These are phyloP conservation scores for Callocephalon fimbriatum DNA, from an alignment of 2,113 vertebrate genomes.

Conservation along the genomic window DNA sequence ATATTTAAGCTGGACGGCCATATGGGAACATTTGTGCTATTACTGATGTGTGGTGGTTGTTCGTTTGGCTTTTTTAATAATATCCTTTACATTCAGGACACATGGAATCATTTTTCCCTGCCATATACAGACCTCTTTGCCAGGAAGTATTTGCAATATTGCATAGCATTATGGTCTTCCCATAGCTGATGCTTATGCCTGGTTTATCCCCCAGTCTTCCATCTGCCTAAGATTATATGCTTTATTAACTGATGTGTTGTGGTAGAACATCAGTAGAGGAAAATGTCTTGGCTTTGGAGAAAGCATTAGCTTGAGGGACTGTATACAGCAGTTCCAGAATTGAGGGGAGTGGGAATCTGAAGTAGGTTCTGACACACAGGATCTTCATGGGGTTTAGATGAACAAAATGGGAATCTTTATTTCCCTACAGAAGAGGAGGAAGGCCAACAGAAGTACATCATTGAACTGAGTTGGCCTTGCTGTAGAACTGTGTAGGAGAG, in stretches of 20 bases:
- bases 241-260: neutral
- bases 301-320: neutral
- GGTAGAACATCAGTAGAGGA: neutral
- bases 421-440: neutral
- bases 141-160: neutral
- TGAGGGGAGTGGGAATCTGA: neutral
- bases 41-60: neutral
- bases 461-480: neutral
- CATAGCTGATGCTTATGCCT: neutral
- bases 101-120: neutral
- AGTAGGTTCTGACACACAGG: neutral
- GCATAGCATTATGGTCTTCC: neutral
- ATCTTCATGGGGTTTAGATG: neutral
- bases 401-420: neutral
- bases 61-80: too few relatives aligned
- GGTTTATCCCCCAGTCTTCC: neutral
- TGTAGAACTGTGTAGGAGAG: neutral
- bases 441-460: neutral
- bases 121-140: neutral
- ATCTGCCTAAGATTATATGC: neutral
- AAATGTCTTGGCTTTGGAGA: neutral
- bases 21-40: neutral
- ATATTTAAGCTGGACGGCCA: neutral
- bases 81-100: neutral
- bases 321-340: neutral